phyloP scores from a whole-genome alignment of 2,113 vertebrate species.

The Dasyprocta punctata region DNA sequence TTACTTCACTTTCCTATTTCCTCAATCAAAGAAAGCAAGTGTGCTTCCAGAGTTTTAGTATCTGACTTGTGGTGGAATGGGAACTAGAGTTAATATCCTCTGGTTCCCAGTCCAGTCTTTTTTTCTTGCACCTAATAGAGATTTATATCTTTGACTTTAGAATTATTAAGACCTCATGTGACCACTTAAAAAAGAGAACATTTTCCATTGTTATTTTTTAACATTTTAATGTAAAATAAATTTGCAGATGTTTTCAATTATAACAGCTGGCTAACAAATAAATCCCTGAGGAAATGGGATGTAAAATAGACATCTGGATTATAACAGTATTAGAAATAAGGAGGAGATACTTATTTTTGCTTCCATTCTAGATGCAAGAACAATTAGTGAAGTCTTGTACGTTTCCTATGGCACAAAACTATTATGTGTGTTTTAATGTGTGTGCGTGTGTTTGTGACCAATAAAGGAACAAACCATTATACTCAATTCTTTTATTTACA shows the following conservation, averaged over 20 bases:
- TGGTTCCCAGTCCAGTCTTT: background rate
- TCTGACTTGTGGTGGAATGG: background rate
- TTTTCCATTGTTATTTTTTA: background rate
- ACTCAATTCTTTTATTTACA: background rate
- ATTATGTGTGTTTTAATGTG: background rate
- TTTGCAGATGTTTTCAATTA: constrained; percentile 47
- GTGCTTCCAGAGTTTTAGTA: background rate
- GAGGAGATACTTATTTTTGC: background rate
- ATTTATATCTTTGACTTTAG: background rate
- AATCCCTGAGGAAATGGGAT: background rate
- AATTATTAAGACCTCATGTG: constrained; percentile 6
- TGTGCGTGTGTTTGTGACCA: background rate
- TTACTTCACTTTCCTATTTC: background rate
- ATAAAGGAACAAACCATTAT: background rate
- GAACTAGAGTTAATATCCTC: background rate
- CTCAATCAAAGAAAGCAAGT: background rate
- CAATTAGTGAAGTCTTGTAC: background rate
- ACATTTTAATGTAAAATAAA: constrained; percentile 29
- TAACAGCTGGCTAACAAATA: constrained; percentile 16
- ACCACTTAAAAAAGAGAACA: background rate
- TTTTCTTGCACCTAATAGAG: background rate
- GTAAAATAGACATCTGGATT: constrained; percentile 1
- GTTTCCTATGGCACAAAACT: background rate
- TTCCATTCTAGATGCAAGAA: background rate
- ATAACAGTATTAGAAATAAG: constrained; percentile 26